A percentile compares a stretch with the other conserved stretches of the same genome.
phyloP scores from a whole-genome alignment of 1,140 invertebrate genomes.

The Cepaea nemoralis region DNA sequence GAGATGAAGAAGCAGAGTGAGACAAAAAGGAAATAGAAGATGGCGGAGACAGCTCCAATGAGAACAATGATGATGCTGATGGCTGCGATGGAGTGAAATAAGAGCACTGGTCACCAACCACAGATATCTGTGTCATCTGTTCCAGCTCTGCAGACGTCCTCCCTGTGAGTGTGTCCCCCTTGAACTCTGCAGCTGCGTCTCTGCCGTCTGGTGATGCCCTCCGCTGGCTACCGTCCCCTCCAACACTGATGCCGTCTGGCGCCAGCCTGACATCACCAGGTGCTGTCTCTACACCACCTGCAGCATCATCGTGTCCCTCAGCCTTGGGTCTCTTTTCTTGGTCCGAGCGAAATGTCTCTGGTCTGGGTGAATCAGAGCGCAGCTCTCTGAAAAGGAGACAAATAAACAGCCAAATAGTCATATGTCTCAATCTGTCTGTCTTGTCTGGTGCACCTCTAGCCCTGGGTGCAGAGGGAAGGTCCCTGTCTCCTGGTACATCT shows the following conservation, averaged over 20 bases:
- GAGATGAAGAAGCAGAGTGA: no score
- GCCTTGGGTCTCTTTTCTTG: background rate
- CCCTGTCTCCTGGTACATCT: no score
- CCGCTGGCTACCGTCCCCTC: background rate
- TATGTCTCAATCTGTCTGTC: no score
- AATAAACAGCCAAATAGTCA: no score
- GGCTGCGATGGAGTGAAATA: no score
- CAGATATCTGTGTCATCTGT: slow-evolving; percentile 22
- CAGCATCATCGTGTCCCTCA: background rate
- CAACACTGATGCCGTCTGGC: slow-evolving; percentile 31
- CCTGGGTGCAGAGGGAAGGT: no score
- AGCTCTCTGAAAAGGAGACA: slow-evolving; percentile 1
- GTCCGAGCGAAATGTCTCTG: background rate
- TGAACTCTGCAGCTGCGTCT: background rate
- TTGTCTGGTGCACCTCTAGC: no score
- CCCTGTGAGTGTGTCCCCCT: background rate
- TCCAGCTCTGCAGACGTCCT: slow-evolving; percentile 36
- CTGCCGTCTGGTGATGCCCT: slow-evolving; percentile 16
- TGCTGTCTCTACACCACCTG: background rate
- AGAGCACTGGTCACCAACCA: background rate
- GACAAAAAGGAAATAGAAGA: no score
- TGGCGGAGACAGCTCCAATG: no score
- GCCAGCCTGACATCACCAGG: background rate
- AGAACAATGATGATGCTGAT: no score
- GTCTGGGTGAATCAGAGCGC: slow-evolving; percentile 15